Evolutionary conservation across 1,140 invertebrate species (phyloP).

Genomic region (Augochlora pura): DNA sequence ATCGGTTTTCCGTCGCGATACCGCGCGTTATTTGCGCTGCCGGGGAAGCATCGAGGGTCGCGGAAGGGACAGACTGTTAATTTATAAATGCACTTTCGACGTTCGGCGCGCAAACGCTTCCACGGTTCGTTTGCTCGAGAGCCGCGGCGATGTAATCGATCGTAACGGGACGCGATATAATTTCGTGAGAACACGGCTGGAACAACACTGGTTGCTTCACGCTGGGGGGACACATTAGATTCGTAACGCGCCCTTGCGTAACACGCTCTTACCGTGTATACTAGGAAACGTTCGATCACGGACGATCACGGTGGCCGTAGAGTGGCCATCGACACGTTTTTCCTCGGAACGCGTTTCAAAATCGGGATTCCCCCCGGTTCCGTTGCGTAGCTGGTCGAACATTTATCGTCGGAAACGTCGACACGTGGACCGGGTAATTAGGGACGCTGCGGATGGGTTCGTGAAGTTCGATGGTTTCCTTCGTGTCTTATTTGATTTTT

Average conservation of each 20-base stretch:
- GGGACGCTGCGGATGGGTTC: too few relatives aligned
- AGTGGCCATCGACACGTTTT: not conserved
- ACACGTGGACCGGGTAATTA: too few relatives aligned
- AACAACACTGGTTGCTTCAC: not conserved
- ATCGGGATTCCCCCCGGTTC: too few relatives aligned
- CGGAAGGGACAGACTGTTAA: not conserved
- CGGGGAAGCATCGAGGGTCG: not conserved
- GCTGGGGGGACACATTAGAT: not conserved
- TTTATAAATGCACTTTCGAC: not conserved
- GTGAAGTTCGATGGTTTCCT: too few relatives aligned
- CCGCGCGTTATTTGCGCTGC: not conserved
- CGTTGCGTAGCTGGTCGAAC: too few relatives aligned
- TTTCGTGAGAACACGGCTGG: slow-evolving; percentile 5
- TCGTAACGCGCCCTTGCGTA: not conserved
- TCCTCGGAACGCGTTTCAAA: not conserved
- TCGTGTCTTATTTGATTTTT: too few relatives aligned
- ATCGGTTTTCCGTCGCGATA: not conserved
- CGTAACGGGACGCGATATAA: not conserved
- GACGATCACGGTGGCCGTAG: not conserved
- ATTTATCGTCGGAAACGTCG: too few relatives aligned
- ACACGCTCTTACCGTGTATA: not conserved
- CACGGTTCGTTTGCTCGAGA: not conserved
- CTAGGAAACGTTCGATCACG: not conserved
- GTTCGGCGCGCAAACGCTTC: not conserved
- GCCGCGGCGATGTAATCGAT: not conserved